These are phyloP conservation scores for Ectropis grisescens DNA, from an alignment of 1,140 invertebrate species.

Conservation along the genomic window DNA sequence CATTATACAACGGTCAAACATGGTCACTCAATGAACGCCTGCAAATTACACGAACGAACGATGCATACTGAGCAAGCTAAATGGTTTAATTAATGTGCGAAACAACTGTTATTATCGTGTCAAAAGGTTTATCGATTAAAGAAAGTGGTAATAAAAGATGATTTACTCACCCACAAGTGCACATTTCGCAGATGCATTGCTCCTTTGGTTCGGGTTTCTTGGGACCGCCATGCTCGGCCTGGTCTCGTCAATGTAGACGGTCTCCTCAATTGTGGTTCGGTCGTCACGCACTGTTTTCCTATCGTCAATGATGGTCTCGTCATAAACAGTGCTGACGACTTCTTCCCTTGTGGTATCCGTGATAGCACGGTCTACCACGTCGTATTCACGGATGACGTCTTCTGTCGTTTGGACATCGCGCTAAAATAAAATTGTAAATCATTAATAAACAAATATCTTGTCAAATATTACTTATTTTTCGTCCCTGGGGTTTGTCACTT, in stretches of 20 bases:
- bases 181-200: conserved; percentile 90
- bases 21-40: too few relatives aligned
- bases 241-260: conserved; percentile 38
- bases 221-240: conserved; percentile 44
- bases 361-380: conserved; percentile 62
- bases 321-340: conserved; percentile 55
- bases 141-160: conserved; percentile 1
- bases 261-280: conserved; percentile 42
- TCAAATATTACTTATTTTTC: too few relatives aligned
- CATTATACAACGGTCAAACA: too few relatives aligned
- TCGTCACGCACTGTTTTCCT: conserved; percentile 61
- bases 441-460: conserved; percentile 1
- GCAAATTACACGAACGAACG: too few relatives aligned
- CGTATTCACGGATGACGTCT: conserved; percentile 56
- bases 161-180: conserved; percentile 89
- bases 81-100: too few relatives aligned
- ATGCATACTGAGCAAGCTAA: too few relatives aligned
- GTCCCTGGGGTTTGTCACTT: too few relatives aligned
- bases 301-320: conserved; percentile 58
- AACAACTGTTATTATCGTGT: background rate
- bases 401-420: conserved; percentile 64
- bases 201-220: conserved; percentile 75
- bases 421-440: conserved; percentile 29
- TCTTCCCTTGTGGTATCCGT: conserved; percentile 50
- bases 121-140: conserved; percentile 1